A percentile compares a stretch with the other conserved stretches of the same genome.
These are phyloP conservation scores for Melanocharis versteri DNA, from an alignment of 2,113 vertebrate species.

Conservation along the genomic window DNA sequence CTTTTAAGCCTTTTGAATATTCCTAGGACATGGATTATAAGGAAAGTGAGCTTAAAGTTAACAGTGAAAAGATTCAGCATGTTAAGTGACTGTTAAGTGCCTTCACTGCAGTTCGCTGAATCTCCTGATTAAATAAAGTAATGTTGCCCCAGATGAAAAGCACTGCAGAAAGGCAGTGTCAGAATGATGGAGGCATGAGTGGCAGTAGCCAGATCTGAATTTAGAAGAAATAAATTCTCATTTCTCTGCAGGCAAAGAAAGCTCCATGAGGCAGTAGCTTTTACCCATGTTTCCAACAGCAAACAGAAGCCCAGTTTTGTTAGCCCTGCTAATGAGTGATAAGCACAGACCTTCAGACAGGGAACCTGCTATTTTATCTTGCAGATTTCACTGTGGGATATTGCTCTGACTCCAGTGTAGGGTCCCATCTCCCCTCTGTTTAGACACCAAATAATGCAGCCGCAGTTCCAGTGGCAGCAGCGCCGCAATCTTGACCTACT, in stretches of 20 bases:
- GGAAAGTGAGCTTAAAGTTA: not conserved
- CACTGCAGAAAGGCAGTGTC: not conserved
- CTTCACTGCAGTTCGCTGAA: not conserved
- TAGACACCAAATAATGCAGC: not conserved
- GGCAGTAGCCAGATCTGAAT: not conserved
- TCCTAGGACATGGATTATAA: not conserved
- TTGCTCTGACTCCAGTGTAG: not conserved
- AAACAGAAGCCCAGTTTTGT: not conserved
- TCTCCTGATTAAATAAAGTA: not conserved
- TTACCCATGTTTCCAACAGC: not conserved
- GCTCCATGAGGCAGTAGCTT: not conserved
- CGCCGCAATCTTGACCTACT: rapidly evolving
- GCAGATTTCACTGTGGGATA: not conserved
- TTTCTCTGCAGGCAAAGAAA: not conserved
- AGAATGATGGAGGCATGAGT: not conserved
- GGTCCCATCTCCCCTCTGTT: not conserved
- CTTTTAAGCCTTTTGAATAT: not conserved
- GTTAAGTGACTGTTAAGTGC: not conserved
- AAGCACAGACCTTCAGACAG: not conserved
- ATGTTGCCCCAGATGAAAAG: not conserved
- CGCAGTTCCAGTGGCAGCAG: not conserved
- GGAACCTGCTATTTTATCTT: not conserved
- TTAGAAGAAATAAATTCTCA: not conserved
- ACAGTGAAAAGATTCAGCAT: not conserved
- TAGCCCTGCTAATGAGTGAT: not conserved